phyloP scores from a whole-genome alignment of 2,113 vertebrate genomes.

The Thalassarche chlororhynchos region DNA sequence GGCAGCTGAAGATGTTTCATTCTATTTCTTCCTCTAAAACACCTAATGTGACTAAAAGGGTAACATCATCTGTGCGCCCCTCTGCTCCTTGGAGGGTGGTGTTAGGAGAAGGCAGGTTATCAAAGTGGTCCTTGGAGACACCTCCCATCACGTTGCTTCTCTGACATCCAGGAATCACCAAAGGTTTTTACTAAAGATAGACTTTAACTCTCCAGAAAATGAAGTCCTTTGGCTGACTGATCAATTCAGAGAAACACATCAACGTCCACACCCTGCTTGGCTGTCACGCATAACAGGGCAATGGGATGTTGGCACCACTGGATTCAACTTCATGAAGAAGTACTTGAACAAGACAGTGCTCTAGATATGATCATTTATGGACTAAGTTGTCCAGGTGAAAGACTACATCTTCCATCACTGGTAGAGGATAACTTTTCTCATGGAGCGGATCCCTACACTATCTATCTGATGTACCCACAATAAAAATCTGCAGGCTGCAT shows the following conservation, averaged over 20 bases:
- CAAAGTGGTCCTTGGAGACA: neutral
- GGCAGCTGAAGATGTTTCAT: neutral
- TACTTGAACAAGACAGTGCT: neutral
- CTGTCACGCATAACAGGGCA: neutral
- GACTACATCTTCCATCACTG: neutral
- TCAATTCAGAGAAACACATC: neutral
- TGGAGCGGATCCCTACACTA: fast-evolving
- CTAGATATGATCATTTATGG: neutral
- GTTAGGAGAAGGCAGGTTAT: neutral
- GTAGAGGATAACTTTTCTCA: neutral
- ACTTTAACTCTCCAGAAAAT: neutral
- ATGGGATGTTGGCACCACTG: neutral
- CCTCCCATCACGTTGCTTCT: neutral
- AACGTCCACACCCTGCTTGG: neutral
- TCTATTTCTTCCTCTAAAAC: neutral
- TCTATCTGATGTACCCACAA: neutral
- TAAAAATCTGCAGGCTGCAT: neutral
- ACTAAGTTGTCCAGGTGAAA: neutral
- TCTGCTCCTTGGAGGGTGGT: neutral
- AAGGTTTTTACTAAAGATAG: neutral
- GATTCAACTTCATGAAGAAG: neutral
- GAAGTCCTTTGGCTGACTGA: neutral
- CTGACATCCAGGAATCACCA: neutral
- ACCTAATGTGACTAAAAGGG: neutral
- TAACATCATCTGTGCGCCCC: neutral